Base-by-base conservation (phyloP, 2,888 invertebrate species). In the Julus scandinavius region DNA sequence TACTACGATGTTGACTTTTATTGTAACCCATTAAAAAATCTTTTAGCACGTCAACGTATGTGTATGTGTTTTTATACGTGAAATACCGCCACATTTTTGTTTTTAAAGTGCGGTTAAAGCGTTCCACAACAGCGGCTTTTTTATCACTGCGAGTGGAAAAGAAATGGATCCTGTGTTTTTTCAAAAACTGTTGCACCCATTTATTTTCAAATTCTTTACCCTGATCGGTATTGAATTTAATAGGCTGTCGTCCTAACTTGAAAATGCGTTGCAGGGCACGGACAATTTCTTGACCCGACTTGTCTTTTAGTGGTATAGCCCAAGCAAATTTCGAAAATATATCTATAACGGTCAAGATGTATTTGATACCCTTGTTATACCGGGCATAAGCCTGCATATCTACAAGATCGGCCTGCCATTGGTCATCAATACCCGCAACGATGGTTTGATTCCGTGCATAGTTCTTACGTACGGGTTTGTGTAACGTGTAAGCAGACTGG, bases 31-130 rank as follows among this genome's bases (percentile, higher is more conserved):
- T n/a, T 7, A 91, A 88, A 58, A 91, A 58, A 6, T 90, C 85
- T 49, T 90, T 89, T 83, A 91, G 88, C 11, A 91, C 89, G 87
- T 91, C 90, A 11, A 91, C 88, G 88, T 91, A 92, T 13, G 89
- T 89, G 15, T 89, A 90, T 0, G 90, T 90, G 29, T 90, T 90
- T 17, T 90, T 89, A 29, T 89, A 88, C 2, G 90, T 90, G 85
- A 92, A 91, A 88, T 91, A 90, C 83, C 89, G 90, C 89, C 90
- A 91, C 88, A 91, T 90, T 87, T 89, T 84, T 9, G 84, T 83
- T 17, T 17, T n/a, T n/a, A n/a, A n/a, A n/a, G n/a, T n/a, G n/a
- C n/a, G n/a, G n/a, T n/a, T n/a, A n/a, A n/a, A n/a, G 15, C 90
- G 49, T 87, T 90, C 90, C 2, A 90, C 89, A 13, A 90, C 80